A percentile compares a stretch with the other conserved stretches of the same genome.
phyloP scores from a whole-genome alignment of 2,113 vertebrate species.

The Daboia siamensis region DNA sequence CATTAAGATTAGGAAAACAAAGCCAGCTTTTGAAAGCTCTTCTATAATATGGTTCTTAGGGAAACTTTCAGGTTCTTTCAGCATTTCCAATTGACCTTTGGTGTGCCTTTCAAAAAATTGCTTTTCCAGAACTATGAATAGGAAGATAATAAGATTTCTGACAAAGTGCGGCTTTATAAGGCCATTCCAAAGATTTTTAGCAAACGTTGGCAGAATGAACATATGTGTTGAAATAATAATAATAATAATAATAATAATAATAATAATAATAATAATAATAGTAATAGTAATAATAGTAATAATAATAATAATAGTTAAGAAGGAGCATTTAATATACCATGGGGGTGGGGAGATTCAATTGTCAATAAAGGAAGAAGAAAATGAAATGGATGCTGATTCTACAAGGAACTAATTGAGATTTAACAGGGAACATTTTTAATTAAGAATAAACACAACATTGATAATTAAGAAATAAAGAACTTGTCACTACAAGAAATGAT shows the following conservation, averaged over 20 bases:
- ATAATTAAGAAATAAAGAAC: conserved; percentile 17
- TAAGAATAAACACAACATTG: conserved; percentile 2
- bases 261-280: background rate
- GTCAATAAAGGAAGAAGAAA: conserved; percentile 7
- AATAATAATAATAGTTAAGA: background rate
- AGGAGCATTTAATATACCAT: conserved; percentile 21
- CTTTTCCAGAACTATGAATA: background rate
- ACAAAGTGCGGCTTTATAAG: background rate
- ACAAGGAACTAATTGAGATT: background rate
- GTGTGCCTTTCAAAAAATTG: background rate
- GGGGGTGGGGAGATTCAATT: background rate
- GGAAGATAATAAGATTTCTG: background rate
- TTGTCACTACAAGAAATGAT: background rate
- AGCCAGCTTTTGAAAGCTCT: background rate
- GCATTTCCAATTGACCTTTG: background rate
- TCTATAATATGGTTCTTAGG: background rate
- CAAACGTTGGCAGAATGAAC: background rate
- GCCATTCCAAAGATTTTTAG: conserved; percentile 1
- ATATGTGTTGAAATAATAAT: conserved; percentile 1
- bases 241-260: background rate
- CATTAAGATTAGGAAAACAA: background rate
- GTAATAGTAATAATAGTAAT: background rate
- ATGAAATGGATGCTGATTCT: conserved; percentile 21
- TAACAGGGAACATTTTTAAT: conserved; percentile 10
- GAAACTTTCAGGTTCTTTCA: background rate